Conservation (phyloP, 2,888 invertebrate species). For the Hypena proboscidalis region DNA sequence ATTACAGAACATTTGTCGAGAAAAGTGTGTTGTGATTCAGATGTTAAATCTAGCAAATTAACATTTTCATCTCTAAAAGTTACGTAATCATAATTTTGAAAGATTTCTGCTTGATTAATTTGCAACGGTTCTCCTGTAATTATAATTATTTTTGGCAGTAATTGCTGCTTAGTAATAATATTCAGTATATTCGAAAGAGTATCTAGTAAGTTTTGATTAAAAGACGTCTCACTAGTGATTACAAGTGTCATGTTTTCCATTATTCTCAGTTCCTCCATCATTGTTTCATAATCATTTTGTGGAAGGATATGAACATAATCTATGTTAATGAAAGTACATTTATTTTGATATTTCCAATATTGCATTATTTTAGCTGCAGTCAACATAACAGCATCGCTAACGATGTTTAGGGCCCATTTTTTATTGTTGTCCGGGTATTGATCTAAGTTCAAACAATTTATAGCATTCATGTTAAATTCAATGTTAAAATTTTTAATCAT, state of each 20-base stretch:
- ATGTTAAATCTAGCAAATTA: slow-evolving; percentile 36
- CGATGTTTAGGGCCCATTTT: slow-evolving; percentile 35
- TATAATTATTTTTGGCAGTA: slow-evolving; percentile 42
- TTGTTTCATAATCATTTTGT: slow-evolving; percentile 41
- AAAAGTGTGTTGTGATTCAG: slow-evolving; percentile 37
- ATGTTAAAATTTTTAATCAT: slow-evolving; percentile 45
- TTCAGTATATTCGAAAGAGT: slow-evolving; percentile 42
- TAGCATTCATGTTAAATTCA: slow-evolving; percentile 31
- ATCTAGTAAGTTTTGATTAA: slow-evolving; percentile 29
- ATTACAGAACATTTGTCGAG: slow-evolving; percentile 34
- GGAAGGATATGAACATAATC: slow-evolving; percentile 49
- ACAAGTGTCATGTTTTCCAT: slow-evolving; percentile 40
- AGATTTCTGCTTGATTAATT: slow-evolving; percentile 17
- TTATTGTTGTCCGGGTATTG: slow-evolving; percentile 12
- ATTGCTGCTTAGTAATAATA: neutral
- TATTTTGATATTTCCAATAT: slow-evolving; percentile 25
- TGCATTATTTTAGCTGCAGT: slow-evolving; percentile 50
- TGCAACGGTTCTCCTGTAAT: slow-evolving; percentile 38
- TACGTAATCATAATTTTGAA: slow-evolving; percentile 15
- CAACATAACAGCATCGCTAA: slow-evolving; percentile 41
- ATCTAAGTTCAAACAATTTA: slow-evolving; percentile 39
- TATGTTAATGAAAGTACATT: slow-evolving; percentile 47
- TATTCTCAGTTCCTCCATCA: slow-evolving; percentile 43
- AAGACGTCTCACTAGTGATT: slow-evolving; percentile 42
- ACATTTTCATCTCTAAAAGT: slow-evolving; percentile 34